phyloP scores from a whole-genome alignment of 2,797 vertebrate genomes.

The Periparus ater region DNA sequence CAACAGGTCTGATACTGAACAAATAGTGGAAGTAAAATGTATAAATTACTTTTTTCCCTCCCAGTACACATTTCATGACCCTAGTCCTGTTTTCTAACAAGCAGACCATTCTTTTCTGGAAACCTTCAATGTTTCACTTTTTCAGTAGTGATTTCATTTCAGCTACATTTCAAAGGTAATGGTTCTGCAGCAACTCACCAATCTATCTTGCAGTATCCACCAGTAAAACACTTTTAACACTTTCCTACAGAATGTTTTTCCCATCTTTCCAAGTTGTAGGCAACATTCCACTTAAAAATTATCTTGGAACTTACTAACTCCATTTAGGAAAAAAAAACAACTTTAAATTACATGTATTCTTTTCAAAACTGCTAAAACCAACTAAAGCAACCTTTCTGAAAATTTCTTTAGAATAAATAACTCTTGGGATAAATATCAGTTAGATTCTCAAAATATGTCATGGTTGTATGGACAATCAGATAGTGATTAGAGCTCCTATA shows the following conservation, averaged over 20 bases:
- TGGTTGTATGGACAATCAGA: neutral
- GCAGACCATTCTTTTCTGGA: neutral
- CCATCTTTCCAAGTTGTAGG: neutral
- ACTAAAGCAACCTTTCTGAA: neutral
- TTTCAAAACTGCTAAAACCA: neutral
- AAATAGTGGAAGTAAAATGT: neutral
- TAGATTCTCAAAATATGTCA: neutral
- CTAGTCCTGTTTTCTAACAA: neutral
- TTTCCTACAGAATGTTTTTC: neutral
- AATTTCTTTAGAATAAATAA: neutral
- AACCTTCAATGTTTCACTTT: neutral
- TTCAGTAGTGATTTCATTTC: neutral
- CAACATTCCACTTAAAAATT: neutral
- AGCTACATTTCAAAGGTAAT: neutral
- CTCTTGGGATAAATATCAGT: neutral
- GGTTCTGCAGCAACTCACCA: neutral
- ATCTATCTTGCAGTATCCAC: neutral
- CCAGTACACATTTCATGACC: neutral
- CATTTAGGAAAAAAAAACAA: neutral
- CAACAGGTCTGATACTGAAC: neutral
- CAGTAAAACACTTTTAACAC: neutral
- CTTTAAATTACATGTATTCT: neutral
- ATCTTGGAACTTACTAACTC: neutral
- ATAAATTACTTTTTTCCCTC: neutral
- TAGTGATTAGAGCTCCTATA: neutral